Evolutionary conservation across 1,140 invertebrate species (phyloP), one percentile per base, ranked within the genome.

Genomic region (Lordiphosa mommai): DNA sequence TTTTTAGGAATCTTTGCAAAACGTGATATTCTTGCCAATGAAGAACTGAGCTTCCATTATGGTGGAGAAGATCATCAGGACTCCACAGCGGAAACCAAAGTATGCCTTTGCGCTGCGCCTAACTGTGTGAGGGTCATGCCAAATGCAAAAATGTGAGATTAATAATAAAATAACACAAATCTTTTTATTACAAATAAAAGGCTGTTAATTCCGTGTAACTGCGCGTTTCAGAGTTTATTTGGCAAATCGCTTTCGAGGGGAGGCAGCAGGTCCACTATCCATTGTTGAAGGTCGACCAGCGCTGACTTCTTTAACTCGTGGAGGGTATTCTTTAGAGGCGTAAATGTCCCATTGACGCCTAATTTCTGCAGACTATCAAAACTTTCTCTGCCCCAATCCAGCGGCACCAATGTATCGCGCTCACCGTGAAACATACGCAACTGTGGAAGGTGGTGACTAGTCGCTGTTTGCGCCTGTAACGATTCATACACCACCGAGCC

Each of bases 1-100:
- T n/a, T 63, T 50, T 0, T 5, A 88, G 86, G 64, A 7, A 91
- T 98, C 51, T 98, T 98, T 90, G 92, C 95, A 12, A 86, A 80
- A 5, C 89, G 88, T 57, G 89, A 94, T 76, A 96, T 98, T 72
- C 1, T 65, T 13, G 69, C 89, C 1, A 89, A 89, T n/a, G 92
- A 93, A 71, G 97, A 98, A 90, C 90, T 98, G 43, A 94, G 93
- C 30, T 96, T 95, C 89, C 90, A 95, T 89, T 97, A 97, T 90
- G 93, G 93, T 12, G 90, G 89, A 55, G 65, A 59, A 27, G 49
- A 60, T 2, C 13, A 12, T 12, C 7, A 17, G n/a, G 37, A 23
- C 5, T 23, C 20, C n/a, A 10, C 29, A n/a, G 9, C n/a, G 5
- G 12, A 29, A 9, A 65, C 63, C 14, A 76, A 61, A 32, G 9